These are phyloP conservation scores for Timema podura DNA, from an alignment of 2,888 invertebrate genomes.

Conservation along the genomic window DNA sequence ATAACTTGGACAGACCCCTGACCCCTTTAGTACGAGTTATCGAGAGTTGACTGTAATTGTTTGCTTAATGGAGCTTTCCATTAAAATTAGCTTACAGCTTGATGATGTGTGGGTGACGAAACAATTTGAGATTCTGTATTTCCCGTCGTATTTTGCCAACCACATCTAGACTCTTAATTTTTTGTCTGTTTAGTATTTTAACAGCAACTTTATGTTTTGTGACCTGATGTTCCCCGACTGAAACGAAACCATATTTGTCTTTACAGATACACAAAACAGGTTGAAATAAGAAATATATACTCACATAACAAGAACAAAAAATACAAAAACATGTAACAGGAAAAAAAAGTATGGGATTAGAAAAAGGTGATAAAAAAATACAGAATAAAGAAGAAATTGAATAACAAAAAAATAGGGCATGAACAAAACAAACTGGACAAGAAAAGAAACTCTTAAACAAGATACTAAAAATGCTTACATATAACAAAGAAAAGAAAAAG, in stretches of 20 bases:
- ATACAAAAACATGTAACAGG: background rate
- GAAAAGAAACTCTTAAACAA: background rate
- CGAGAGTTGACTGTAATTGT: no score
- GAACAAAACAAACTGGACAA: background rate
- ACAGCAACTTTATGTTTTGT: slow-evolving; percentile 99
- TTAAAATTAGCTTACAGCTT: slow-evolving; percentile 64
- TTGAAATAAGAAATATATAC: no score
- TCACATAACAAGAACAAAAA: background rate
- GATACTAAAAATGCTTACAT: background rate
- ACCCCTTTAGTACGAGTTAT: no score
- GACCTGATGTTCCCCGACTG: slow-evolving; percentile 92
- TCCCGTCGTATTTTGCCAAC: slow-evolving; percentile 98
- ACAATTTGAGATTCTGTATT: slow-evolving; percentile 98
- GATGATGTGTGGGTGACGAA: slow-evolving; percentile 99
- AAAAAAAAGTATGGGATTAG: background rate
- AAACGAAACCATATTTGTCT: no score
- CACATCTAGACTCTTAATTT: slow-evolving; percentile 98
- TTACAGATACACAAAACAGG: no score
- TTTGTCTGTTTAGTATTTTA: slow-evolving; percentile 96
- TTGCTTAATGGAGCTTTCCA: no score
- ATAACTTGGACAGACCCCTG: no score
- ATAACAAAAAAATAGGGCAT: background rate
- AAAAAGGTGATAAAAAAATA: background rate
- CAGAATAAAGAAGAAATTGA: background rate
- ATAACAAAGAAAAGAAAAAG: background rate